Evolutionary conservation across 2,888 invertebrate species (phyloP), one percentile per base, ranked within the genome.

Genomic region (Boloria selene): DNA sequence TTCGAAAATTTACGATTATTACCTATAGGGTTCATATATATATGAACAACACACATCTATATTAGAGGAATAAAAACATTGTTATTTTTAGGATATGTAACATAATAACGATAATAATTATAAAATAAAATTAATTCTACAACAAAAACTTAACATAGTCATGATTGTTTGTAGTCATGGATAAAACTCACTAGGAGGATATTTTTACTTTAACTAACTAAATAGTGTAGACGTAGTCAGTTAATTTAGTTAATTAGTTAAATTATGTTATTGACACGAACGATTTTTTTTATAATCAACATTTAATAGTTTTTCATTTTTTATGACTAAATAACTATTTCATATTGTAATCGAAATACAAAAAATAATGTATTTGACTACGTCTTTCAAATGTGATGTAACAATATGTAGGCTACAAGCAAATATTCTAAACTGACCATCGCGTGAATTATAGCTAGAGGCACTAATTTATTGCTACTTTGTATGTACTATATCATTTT

Each of bases 391-490:
- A 18, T 53, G 59, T 65, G 64, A 65, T 60, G 60, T 60, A 54
- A 59, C 14, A 52, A 50, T 22, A 45, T 17, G 13, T 55, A 60
- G 50, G 50, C 54, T 52, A 16, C 13, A 45, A 53, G n/a, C 18
- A 66, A 64, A 62, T 61, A 69, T 47, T 38, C 73, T 74, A 74
- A 72, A 76, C 75, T 75, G 73, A 76, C 74, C 74, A 65, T 70
- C 66, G 68, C 64, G 65, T 69, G 56, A 64, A 70, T 49, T 72
- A 65, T 14, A 55, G 18, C 18, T 60, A 50, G 42, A 63, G 50
- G 45, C 58, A 64, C 56, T 62, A 38, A 68, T 56, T 69, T 69
- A 73, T 72, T 72, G 67, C 69, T 70, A 61, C 14, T 10, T 13
- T 13, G 13, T 63, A 38, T 18, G 52, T 62, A 61, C 47, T 61